Conservation (phyloP, 2,113 vertebrate genomes). For the Pungitius pungitius region DNA sequence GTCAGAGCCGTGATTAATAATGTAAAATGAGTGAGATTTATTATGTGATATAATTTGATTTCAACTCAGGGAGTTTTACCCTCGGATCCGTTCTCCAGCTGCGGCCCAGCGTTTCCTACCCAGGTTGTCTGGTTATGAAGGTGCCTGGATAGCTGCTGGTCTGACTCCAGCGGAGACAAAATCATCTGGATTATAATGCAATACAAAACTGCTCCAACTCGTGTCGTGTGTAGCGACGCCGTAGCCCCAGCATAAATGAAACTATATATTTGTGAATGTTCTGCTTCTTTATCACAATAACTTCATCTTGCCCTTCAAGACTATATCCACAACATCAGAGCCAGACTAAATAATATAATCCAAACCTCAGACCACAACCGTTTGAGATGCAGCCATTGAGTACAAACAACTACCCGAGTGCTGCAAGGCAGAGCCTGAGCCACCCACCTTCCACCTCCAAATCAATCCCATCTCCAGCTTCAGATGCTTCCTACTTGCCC, state of each 20-base stretch:
- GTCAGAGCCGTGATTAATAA: slow-evolving; percentile 38
- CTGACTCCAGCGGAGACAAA: slow-evolving; percentile 4
- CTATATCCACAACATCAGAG: slow-evolving; percentile 19
- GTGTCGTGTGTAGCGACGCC: slow-evolving; percentile 17
- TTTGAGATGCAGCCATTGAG: slow-evolving; percentile 29
- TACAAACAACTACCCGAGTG: slow-evolving; percentile 23
- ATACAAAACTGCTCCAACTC: slow-evolving; percentile 11
- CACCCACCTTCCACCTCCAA: slow-evolving; percentile 14
- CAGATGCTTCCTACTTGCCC: slow-evolving; percentile 31
- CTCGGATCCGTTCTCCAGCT: slow-evolving; percentile 12
- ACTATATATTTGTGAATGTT: slow-evolving; percentile 22
- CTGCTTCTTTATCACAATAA: slow-evolving; percentile 30
- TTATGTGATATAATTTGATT: slow-evolving; percentile 57
- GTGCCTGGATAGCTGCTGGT: slow-evolving; percentile 25
- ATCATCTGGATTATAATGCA: slow-evolving; percentile 5
- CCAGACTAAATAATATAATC: slow-evolving; percentile 34
- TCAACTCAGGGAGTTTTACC: slow-evolving; percentile 21
- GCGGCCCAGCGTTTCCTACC: slow-evolving; percentile 6
- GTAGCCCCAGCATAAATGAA: slow-evolving; percentile 34
- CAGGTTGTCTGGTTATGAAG: slow-evolving; percentile 17
- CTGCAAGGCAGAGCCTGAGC: slow-evolving; percentile 24
- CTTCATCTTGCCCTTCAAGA: slow-evolving; percentile 10
- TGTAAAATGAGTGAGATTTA: slow-evolving; percentile 63
- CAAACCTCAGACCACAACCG: slow-evolving; percentile 31
- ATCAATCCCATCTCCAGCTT: slow-evolving; percentile 46